phyloP scores from a whole-genome alignment of 2,797 vertebrate species.

The Acrossocheilus fasciatus region DNA sequence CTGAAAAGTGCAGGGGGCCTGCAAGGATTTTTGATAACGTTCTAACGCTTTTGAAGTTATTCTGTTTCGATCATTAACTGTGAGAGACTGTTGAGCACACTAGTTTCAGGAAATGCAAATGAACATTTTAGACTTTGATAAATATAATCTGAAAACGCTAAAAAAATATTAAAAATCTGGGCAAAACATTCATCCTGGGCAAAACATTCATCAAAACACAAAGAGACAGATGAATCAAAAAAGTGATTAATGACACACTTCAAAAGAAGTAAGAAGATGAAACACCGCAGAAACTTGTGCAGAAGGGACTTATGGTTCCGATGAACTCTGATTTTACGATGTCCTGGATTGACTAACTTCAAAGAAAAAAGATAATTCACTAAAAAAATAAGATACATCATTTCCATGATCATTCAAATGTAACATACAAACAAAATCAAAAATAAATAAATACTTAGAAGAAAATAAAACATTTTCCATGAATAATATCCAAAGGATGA shows the following conservation, averaged over 20 bases:
- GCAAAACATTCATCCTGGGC: background rate
- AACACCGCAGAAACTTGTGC: background rate
- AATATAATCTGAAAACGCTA: background rate
- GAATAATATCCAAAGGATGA: background rate
- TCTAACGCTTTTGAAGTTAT: background rate
- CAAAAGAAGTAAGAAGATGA: slow-evolving; percentile 32
- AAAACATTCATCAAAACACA: background rate
- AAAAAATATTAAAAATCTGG: no score
- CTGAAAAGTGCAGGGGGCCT: background rate
- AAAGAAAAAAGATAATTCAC: background rate
- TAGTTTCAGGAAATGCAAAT: background rate
- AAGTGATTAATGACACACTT: slow-evolving; percentile 48
- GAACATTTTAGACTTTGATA: slow-evolving; percentile 20
- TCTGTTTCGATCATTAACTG: slow-evolving; percentile 20
- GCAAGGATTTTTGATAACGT: background rate
- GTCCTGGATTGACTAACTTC: background rate
- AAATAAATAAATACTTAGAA: background rate
- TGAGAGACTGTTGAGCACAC: background rate
- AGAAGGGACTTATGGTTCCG: background rate
- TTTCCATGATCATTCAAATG: background rate
- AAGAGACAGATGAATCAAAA: slow-evolving; percentile 1
- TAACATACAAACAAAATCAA: no score
- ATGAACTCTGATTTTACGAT: background rate
- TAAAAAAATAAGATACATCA: background rate
- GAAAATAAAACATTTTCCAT: background rate